Conservation (phyloP, 2,797 vertebrate genomes). For the Mus minutoides region DNA sequence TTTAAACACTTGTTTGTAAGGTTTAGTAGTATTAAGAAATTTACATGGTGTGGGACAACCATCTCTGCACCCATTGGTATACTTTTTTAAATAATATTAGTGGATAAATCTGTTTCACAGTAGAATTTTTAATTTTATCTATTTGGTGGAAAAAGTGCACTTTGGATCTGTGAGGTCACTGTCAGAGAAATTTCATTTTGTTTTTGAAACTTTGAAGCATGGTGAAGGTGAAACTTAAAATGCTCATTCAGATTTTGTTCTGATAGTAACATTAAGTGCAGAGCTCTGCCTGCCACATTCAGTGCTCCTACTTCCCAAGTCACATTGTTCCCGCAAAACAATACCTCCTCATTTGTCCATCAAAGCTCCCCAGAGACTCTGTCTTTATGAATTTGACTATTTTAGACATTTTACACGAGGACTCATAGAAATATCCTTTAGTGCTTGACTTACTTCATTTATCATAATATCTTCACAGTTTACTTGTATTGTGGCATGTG, state of each 20-base stretch:
- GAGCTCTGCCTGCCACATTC: slow-evolving; percentile 56
- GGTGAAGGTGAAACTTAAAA: slow-evolving; percentile 76
- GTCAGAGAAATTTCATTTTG: background rate
- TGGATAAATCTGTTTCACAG: background rate
- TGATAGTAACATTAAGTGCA: slow-evolving; percentile 86
- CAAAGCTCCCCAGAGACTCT: background rate
- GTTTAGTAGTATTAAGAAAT: background rate
- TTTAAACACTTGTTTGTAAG: background rate
- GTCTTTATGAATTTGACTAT: background rate
- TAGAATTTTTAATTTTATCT: background rate
- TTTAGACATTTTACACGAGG: background rate
- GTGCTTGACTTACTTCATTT: background rate
- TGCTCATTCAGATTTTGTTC: slow-evolving; percentile 89
- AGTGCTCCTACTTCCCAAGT: background rate
- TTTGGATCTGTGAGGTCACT: background rate
- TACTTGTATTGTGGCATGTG: background rate
- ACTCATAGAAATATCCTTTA: background rate
- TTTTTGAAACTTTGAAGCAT: background rate
- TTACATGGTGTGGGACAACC: background rate
- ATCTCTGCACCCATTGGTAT: background rate
- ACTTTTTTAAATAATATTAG: background rate
- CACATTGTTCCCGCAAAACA: background rate
- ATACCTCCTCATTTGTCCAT: background rate
- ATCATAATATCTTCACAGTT: background rate
- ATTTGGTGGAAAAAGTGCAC: background rate